A percentile compares a stretch with the other conserved stretches of the same genome.
Conservation (phyloP, 23 tunicate genomes). For the Oikopleura dioica region DNA sequence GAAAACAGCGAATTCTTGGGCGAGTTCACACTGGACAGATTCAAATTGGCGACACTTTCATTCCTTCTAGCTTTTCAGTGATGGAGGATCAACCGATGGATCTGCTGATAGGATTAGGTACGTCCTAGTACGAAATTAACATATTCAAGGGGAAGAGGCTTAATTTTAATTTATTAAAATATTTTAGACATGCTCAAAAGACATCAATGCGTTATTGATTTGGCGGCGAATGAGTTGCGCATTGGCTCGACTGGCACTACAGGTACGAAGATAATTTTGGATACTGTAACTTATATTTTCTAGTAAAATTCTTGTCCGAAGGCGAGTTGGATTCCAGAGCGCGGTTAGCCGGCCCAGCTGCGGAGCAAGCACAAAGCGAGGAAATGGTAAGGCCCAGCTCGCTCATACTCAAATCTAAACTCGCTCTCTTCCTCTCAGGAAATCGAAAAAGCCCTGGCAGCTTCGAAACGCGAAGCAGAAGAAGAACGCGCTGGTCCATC, state of each 20-base stretch:
- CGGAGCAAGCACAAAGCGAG: neutral
- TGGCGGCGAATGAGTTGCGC: constrained; percentile 21
- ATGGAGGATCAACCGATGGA: constrained; percentile 57
- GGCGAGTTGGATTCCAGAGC: constrained; percentile 36
- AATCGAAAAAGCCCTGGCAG: neutral
- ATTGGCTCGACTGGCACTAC: constrained; percentile 35
- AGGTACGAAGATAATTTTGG: neutral
- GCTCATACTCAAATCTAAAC: no score
- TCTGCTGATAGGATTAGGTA: constrained; percentile 42
- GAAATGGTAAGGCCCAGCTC: no score
- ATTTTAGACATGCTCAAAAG: constrained; percentile 22
- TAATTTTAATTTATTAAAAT: no score
- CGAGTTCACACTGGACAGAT: constrained; percentile 75
- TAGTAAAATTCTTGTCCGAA: constrained; percentile 38
- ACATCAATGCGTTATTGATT: constrained; percentile 70
- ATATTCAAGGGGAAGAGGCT: no score
- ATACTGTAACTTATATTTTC: neutral
- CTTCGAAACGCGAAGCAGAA: neutral
- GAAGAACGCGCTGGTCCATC: no score
- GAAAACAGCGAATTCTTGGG: constrained; percentile 70
- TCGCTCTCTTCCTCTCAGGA: neutral
- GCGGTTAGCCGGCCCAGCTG: constrained; percentile 29
- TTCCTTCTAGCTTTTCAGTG: constrained; percentile 56
- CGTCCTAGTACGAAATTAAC: no score
- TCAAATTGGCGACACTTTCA: constrained; percentile 61